Conservation (phyloP, 2,888 invertebrate genomes). For the Ditylenchus weischeri region DNA sequence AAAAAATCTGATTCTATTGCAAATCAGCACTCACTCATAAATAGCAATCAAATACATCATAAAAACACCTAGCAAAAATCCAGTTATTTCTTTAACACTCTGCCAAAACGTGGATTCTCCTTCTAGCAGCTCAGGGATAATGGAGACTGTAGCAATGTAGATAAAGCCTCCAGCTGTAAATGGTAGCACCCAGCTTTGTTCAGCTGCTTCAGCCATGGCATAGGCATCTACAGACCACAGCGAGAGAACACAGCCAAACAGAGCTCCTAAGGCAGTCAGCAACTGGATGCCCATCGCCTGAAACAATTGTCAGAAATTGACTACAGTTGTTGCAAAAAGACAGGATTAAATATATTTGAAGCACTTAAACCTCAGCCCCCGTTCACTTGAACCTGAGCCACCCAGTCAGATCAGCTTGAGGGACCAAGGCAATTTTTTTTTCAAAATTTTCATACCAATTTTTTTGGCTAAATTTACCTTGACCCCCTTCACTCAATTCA, state of each 20-base stretch:
- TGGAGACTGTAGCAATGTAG: conserved; percentile 97
- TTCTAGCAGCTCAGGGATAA: conserved; percentile 91
- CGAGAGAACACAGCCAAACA: conserved; percentile 69
- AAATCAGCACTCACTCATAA: conserved; percentile 42
- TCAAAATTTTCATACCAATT: too few relatives aligned
- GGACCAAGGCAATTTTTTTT: too few relatives aligned
- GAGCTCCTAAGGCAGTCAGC: conserved; percentile 87
- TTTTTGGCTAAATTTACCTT: too few relatives aligned
- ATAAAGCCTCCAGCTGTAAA: conserved; percentile 81
- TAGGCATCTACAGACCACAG: conserved; percentile 50
- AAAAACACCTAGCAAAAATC: conserved; percentile 50
- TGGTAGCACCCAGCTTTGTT: conserved; percentile 84
- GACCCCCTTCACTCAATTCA: too few relatives aligned
- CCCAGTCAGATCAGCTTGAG: too few relatives aligned
- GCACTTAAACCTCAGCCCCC: too few relatives aligned
- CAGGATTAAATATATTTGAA: too few relatives aligned
- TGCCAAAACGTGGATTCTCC: conserved; percentile 63
- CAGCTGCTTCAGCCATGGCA: conserved; percentile 62
- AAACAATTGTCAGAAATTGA: not conserved
- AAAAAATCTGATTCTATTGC: not conserved
- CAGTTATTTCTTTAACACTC: conserved; percentile 50
- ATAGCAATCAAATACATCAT: conserved; percentile 57
- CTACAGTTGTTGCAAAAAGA: too few relatives aligned
- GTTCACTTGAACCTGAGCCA: too few relatives aligned
- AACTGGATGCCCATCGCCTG: conserved; percentile 89